Conservation (phyloP, 1,140 invertebrate species). For the Chlorops oryzae region DNA sequence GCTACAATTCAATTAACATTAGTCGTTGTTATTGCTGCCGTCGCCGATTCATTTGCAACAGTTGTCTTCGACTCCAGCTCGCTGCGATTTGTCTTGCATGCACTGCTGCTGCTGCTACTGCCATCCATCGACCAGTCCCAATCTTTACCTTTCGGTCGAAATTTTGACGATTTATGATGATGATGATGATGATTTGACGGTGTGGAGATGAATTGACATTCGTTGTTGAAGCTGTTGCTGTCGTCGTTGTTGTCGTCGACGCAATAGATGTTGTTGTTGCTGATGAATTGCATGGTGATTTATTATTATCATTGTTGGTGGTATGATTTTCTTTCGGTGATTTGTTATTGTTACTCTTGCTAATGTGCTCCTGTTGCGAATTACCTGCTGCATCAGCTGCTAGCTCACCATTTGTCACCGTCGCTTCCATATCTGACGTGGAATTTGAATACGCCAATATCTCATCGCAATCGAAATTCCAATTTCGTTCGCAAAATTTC, state of each 20-base stretch:
- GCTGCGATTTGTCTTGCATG: background rate
- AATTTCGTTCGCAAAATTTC: constrained; percentile 64
- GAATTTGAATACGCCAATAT: constrained; percentile 38
- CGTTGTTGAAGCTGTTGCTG: constrained; percentile 4
- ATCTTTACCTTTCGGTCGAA: constrained; percentile 67
- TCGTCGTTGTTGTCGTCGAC: background rate
- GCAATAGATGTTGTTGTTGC: no score
- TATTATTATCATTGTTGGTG: no score
- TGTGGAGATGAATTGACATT: constrained; percentile 12
- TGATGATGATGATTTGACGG: constrained; percentile 26
- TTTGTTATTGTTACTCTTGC: no score
- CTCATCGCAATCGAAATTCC: constrained; percentile 54
- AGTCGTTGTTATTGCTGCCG: constrained; percentile 5
- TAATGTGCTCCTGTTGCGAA: constrained; percentile 17
- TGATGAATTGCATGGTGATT: no score
- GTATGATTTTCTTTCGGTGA: no score
- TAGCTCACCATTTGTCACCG: no score
- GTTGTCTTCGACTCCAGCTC: no score
- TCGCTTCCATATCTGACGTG: no score
- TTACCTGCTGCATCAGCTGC: constrained; percentile 38
- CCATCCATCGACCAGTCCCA: constrained; percentile 59
- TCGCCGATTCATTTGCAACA: no score
- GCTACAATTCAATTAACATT: constrained; percentile 12
- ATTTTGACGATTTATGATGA: constrained; percentile 51
- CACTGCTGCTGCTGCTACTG: constrained; percentile 20